Conservation (phyloP, 2,113 vertebrate genomes). For the Pollachius pollachius region DNA sequence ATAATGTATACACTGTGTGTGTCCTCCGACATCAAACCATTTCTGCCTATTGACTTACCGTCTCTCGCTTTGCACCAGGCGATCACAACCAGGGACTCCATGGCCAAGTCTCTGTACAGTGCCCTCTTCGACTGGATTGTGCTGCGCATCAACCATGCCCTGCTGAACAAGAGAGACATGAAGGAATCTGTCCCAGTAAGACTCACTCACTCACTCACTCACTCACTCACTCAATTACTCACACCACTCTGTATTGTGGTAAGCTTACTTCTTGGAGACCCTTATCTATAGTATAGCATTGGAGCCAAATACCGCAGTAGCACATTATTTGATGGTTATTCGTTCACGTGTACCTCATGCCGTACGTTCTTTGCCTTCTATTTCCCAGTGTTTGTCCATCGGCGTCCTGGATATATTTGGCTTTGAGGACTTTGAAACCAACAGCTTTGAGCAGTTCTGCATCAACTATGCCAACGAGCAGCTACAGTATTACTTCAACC, state of each 20-base stretch:
- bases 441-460: conserved; percentile 98
- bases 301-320: neutral
- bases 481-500: conserved; percentile 98
- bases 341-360: neutral
- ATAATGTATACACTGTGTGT: too few species aligned
- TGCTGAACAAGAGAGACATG: conserved; percentile 98
- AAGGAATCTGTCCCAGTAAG: conserved; percentile 90
- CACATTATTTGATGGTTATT: neutral
- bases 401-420: conserved; percentile 97
- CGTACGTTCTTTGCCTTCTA: neutral
- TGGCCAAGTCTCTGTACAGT: conserved; percentile 99
- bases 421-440: conserved; percentile 94
- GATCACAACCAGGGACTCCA: conserved; percentile 93
- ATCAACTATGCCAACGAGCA: conserved; percentile 99
- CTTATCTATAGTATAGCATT: too few species aligned
- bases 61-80: conserved; percentile 71
- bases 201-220: conserved; percentile 2
- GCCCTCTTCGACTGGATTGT: conserved; percentile 99
- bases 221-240: neutral
- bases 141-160: conserved; percentile 94
- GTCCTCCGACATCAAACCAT: too few species aligned
- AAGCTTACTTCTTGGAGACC: too few species aligned
- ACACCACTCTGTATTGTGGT: neutral
- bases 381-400: conserved; percentile 88
- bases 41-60: neutral